Conservation (phyloP, 1,140 invertebrate species). For the Atopsyche davidsoni region DNA sequence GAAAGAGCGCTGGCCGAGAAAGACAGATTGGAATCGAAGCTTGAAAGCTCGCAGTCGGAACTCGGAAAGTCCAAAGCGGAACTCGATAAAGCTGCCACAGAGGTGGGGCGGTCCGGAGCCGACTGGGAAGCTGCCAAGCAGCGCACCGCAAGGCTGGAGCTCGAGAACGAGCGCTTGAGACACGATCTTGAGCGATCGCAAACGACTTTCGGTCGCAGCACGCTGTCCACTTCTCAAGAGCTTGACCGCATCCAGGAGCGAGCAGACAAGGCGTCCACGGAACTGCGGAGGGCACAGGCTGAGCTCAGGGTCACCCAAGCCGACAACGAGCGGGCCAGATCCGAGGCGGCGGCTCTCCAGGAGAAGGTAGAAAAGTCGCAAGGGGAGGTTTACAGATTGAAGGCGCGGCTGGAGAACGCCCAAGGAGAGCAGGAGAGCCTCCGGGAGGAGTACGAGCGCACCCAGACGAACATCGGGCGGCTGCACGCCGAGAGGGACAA, state of each 20-base stretch:
- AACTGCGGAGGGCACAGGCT: constrained; percentile 77
- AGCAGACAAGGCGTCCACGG: constrained; percentile 75
- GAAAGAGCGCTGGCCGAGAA: constrained; percentile 85
- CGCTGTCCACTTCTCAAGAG: constrained; percentile 67
- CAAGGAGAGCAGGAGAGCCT: constrained; percentile 89
- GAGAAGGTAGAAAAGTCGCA: constrained; percentile 91
- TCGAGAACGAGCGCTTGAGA: constrained; percentile 83
- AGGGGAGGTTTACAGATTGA: constrained; percentile 88
- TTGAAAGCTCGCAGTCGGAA: constrained; percentile 88
- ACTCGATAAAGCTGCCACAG: constrained; percentile 82
- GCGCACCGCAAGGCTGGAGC: constrained; percentile 72
- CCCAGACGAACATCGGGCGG: constrained; percentile 66
- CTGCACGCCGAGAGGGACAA: constrained; percentile 84
- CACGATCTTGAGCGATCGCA: constrained; percentile 80
- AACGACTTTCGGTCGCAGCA: constrained; percentile 71
- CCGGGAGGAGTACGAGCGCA: constrained; percentile 82
- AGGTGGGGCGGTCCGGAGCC: constrained; percentile 78
- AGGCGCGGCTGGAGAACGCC: constrained; percentile 89
- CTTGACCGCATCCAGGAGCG: constrained; percentile 80
- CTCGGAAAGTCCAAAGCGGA: constrained; percentile 90
- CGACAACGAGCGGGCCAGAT: constrained; percentile 78
- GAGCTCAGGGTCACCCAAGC: constrained; percentile 78
- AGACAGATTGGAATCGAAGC: constrained; percentile 81
- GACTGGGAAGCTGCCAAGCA: constrained; percentile 89
- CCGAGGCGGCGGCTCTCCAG: constrained; percentile 77